Percentiles rank a stretch among this genome's conserved stretches.
These are phyloP conservation scores for Graphium colonna DNA, from an alignment of 2,888 invertebrate species.

Conservation along the genomic window DNA sequence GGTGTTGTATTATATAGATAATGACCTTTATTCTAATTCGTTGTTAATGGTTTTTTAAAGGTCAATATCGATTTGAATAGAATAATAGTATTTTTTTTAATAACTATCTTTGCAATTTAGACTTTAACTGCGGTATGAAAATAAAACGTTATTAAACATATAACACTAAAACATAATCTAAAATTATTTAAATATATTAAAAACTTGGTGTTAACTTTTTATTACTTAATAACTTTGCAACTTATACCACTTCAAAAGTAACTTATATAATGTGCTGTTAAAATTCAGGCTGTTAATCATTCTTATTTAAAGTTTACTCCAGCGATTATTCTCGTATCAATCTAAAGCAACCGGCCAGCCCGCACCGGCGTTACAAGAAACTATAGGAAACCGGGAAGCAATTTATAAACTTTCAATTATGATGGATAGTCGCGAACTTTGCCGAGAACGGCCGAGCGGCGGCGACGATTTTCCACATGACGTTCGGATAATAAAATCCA, in stretches of 20 bases:
- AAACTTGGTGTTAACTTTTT: too few species aligned
- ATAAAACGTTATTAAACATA: too few species aligned
- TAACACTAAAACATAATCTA: too few species aligned
- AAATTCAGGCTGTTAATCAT: slow-evolving; percentile 1
- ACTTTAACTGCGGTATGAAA: too few species aligned
- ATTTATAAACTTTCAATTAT: slow-evolving; percentile 75
- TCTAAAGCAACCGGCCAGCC: slow-evolving; percentile 35
- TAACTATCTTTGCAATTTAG: too few species aligned
- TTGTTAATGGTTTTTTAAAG: too few species aligned
- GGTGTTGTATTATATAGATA: too few species aligned
- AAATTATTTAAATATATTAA: too few species aligned
- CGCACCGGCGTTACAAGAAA: slow-evolving; percentile 32
- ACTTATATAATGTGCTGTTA: background rate
- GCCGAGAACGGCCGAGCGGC: slow-evolving; percentile 38
- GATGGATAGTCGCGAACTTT: slow-evolving; percentile 56
- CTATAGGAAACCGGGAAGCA: slow-evolving; percentile 59
- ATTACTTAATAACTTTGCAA: too few species aligned
- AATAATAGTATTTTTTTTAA: too few species aligned
- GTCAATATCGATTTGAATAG: too few species aligned
- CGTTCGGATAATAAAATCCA: slow-evolving; percentile 68
- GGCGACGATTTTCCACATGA: slow-evolving; percentile 55
- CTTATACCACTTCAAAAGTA: background rate
- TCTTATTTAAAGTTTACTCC: slow-evolving; percentile 19
- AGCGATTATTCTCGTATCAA: slow-evolving; percentile 39
- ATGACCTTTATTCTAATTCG: too few species aligned